Conservation (phyloP, 2,113 vertebrate species). For the Helogale parvula region DNA sequence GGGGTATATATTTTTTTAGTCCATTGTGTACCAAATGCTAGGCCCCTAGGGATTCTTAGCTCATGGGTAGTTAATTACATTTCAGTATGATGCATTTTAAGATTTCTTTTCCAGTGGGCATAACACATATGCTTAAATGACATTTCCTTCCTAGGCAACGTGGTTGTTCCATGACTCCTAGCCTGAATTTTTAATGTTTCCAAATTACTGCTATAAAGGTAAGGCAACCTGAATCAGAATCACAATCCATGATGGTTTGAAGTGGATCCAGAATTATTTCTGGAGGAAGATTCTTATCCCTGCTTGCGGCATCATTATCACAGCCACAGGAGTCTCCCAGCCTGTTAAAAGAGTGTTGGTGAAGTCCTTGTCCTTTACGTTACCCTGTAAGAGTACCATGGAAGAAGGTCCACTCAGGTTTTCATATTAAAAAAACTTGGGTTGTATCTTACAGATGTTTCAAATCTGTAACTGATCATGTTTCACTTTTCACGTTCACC, state of each 20-base stretch:
- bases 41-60: neutral
- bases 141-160: neutral
- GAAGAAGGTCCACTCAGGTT: neutral
- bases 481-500: neutral
- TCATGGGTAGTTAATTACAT: neutral
- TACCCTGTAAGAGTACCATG: neutral
- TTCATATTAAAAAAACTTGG: neutral
- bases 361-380: neutral
- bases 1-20: neutral
- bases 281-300: neutral
- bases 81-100: neutral
- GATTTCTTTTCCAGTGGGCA: neutral
- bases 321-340: neutral
- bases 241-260: neutral
- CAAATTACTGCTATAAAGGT: neutral
- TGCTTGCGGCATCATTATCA: neutral
- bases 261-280: neutral
- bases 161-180: neutral
- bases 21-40: neutral
- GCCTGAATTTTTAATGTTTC: slow-evolving; percentile 24
- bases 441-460: neutral
- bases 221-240: neutral
- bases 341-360: neutral
- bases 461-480: neutral
- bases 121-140: slow-evolving; percentile 6